Base-by-base conservation (phyloP, 2,888 invertebrate species). In the Drosophila subquinaria region DNA sequence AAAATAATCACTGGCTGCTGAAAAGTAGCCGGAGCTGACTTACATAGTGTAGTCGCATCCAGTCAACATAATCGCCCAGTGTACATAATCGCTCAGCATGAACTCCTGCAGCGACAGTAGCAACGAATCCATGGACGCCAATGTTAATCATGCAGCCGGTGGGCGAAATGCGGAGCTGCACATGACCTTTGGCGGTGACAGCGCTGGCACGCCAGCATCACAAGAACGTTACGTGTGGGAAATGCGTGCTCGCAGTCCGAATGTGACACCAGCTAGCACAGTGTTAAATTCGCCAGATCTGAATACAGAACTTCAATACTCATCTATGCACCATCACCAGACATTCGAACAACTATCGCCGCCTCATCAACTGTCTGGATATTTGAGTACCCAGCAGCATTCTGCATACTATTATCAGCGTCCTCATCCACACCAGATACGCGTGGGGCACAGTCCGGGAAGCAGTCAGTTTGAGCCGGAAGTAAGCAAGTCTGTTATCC, bases 201-300 rank as follows among this genome's bases (percentile, higher is more conserved):
- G 17, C 0, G 8, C 89, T 2, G 50, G 50, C 43, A 76, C 65
- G 17, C 27, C 73, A 4, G 38, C 15, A 5, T 65, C 69, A 1
- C 76, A 92, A 67, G 93, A 93, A 63, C 91, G 92, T 13, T 92
- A 92, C 76, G 92, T 93, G 3, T 93, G 93, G 93, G 93, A 93
- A 78, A 92, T 93, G 91, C 89, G 92, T 45, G 87, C 90, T 33
- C 91, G 92, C 42, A 93, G 92, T 65, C 92, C 93, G 13, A 92
- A 92, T 67, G 91, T 90, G 30, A 93, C 93, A n/a, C 92, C 93
- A 42, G 92, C 92, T 35, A 92, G 92, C 73, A 93, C 93, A 9
- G 93, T 93, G 59, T 77, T 93, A 2, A 93, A 93, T 75, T 93
- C 93, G 13, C 93, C 93, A 15, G 93, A 93, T 80, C 78, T 92